These are phyloP conservation scores for Hycleus cichorii DNA, from an alignment of 1,140 invertebrate species.

Conservation along the genomic window DNA sequence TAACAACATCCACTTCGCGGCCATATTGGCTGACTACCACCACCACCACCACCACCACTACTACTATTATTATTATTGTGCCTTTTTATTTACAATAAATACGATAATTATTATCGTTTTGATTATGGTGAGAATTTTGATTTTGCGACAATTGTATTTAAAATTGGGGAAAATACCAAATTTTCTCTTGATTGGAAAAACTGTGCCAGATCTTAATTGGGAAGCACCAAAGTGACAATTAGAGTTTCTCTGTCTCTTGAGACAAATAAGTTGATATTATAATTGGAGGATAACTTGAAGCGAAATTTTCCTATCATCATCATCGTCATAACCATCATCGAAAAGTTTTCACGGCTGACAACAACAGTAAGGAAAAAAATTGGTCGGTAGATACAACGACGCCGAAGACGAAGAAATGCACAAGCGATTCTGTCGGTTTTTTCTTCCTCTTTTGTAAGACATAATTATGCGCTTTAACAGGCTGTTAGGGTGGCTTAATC, in stretches of 20 bases:
- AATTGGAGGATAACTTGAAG: conserved; percentile 30
- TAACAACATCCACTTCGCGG: conserved; percentile 11
- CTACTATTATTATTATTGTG: too few relatives aligned
- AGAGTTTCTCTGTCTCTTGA: conserved; percentile 30
- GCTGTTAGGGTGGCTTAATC: conserved; percentile 20
- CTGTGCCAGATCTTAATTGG: conserved; percentile 23
- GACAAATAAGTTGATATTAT: conserved; percentile 34
- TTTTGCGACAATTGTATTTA: too few relatives aligned
- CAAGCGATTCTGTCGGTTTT: background rate
- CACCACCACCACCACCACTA: too few relatives aligned
- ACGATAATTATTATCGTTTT: too few relatives aligned
- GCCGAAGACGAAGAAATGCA: conserved; percentile 7
- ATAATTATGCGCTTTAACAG: conserved; percentile 24
- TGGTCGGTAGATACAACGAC: background rate
- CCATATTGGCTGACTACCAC: conserved; percentile 10
- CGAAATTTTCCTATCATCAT: conserved; percentile 2
- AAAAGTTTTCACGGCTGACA: too few relatives aligned
- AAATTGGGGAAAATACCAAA: background rate
- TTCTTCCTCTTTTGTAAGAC: conserved; percentile 15
- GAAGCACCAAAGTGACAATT: conserved; percentile 34
- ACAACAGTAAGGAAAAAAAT: too few relatives aligned
- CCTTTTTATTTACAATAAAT: too few relatives aligned
- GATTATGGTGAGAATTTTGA: too few relatives aligned
- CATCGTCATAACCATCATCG: background rate
- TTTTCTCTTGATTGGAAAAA: conserved; percentile 5